Conservation (phyloP, 2,113 vertebrate genomes). For the Dasyurus viverrinus region DNA sequence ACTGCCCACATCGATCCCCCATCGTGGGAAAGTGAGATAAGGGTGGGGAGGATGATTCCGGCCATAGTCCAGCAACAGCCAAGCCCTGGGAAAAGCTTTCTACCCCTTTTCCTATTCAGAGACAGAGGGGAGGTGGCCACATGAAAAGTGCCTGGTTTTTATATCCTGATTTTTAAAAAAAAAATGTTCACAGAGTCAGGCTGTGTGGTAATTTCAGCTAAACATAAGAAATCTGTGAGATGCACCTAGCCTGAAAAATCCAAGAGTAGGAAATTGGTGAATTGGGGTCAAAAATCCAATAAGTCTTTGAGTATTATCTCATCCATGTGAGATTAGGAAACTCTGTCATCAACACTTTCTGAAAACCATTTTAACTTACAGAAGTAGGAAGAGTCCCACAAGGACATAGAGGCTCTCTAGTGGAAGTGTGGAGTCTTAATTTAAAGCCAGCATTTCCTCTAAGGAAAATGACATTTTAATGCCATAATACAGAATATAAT, state of each 20-base stretch:
- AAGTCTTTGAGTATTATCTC: neutral
- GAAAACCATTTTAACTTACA: neutral
- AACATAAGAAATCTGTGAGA: neutral
- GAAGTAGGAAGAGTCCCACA: neutral
- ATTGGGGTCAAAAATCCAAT: neutral
- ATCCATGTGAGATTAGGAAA: neutral
- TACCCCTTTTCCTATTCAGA: neutral
- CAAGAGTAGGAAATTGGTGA: neutral
- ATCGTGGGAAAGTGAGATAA: neutral
- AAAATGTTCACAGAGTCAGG: neutral
- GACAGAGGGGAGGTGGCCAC: neutral
- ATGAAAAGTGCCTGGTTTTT: neutral
- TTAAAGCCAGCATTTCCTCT: constrained; percentile 60
- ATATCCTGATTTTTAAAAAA: neutral
- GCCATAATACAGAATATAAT: constrained; percentile 47
- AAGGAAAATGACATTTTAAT: constrained; percentile 52
- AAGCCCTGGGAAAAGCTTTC: neutral
- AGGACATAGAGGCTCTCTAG: neutral
- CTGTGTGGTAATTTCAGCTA: neutral
- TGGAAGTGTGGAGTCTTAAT: constrained; percentile 38
- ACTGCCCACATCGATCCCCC: neutral
- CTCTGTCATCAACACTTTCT: neutral
- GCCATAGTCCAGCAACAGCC: neutral
- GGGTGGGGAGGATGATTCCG: neutral
- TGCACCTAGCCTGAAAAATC: neutral